Conservation (phyloP, 1,140 invertebrate genomes). For the Drusus annulatus region DNA sequence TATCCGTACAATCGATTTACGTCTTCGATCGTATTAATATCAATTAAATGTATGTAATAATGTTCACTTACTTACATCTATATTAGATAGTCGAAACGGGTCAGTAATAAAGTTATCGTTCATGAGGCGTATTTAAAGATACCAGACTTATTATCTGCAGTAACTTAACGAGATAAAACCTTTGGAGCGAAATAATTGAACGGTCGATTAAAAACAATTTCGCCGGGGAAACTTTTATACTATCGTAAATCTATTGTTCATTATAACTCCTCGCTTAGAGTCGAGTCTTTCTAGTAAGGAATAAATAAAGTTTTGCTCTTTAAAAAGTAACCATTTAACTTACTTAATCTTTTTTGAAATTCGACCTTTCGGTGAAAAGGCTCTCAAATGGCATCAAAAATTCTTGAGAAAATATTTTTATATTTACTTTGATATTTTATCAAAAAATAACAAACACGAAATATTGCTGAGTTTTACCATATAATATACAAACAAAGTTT, state of each 20-base stretch:
- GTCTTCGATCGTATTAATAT: too few relatives aligned
- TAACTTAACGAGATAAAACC: slow-evolving; percentile 7
- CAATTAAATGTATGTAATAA: too few relatives aligned
- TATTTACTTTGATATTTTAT: too few relatives aligned
- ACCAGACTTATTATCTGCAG: not conserved
- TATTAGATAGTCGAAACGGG: not conserved
- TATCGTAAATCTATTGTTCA: slow-evolving; percentile 10
- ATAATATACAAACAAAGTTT: too few relatives aligned
- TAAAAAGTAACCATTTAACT: not conserved
- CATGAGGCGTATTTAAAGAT: not conserved
- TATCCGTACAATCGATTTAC: too few relatives aligned
- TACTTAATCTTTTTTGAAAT: not conserved
- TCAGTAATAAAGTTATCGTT: not conserved
- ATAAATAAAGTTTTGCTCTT: slow-evolving; percentile 3
- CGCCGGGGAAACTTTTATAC: slow-evolving; percentile 10
- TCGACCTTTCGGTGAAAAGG: not conserved
- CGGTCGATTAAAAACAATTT: slow-evolving; percentile 29
- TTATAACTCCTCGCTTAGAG: not conserved
- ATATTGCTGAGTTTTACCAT: too few relatives aligned
- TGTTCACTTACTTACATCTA: too few relatives aligned
- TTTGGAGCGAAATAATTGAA: slow-evolving; percentile 22
- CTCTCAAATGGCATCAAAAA: too few relatives aligned
- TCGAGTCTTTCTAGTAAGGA: not conserved
- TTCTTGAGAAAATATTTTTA: too few relatives aligned
- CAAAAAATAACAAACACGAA: too few relatives aligned